These are phyloP conservation scores for Forbesichthys agassizii DNA, from an alignment of 2,113 vertebrate genomes.

Conservation along the genomic window DNA sequence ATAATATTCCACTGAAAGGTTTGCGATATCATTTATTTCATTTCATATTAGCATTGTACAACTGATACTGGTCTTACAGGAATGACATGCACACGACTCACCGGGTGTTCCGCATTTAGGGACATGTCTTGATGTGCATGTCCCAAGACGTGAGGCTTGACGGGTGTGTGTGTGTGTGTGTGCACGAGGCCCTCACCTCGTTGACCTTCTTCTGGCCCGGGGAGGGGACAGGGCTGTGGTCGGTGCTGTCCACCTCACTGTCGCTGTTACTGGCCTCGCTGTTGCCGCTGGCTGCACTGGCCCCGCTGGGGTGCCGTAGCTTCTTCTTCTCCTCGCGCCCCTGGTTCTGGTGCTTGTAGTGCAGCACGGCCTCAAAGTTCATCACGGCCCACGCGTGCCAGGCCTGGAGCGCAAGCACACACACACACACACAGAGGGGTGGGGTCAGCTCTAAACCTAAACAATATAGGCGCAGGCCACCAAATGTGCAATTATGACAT, in stretches of 20 bases:
- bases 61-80: too few species aligned
- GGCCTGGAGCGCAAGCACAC: conserved; percentile 74
- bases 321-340: conserved; percentile 95
- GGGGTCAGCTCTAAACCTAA: not conserved
- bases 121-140: too few species aligned
- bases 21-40: too few species aligned
- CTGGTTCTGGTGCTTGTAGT: conserved; percentile 97
- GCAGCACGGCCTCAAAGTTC: conserved; percentile 98
- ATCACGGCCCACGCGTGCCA: conserved; percentile 99
- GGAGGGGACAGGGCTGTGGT: conserved; percentile 91
- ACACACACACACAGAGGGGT: not conserved
- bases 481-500: too few species aligned
- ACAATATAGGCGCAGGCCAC: too few species aligned
- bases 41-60: too few species aligned
- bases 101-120: too few species aligned
- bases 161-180: not conserved
- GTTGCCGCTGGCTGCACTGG: conserved; percentile 87
- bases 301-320: conserved; percentile 85
- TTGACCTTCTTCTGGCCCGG: conserved; percentile 93
- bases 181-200: conserved; percentile 78
- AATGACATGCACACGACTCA: too few species aligned
- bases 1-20: too few species aligned
- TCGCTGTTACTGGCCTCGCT: conserved; percentile 96
- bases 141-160: not conserved
- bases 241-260: conserved; percentile 88